These are phyloP conservation scores for Ceriagrion tenellum DNA, from an alignment of 2,888 invertebrate genomes.

Conservation along the genomic window DNA sequence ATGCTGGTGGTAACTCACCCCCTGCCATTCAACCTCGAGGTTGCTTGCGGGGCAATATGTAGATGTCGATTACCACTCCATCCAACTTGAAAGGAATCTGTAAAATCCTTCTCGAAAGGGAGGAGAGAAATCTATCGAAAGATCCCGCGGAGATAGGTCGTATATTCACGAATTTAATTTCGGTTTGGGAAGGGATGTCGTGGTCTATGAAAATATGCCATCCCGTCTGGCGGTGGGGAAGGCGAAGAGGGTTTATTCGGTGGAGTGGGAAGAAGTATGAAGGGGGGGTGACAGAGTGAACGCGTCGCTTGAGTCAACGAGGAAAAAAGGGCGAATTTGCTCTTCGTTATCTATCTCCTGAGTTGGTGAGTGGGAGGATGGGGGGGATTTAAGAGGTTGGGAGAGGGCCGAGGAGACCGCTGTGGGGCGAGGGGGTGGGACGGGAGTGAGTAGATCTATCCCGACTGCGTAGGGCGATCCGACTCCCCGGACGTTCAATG, in stretches of 20 bases:
- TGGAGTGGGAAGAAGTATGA: background rate
- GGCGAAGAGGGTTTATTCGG: background rate
- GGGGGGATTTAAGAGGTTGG: background rate
- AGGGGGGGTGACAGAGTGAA: background rate
- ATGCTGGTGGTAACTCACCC: too few species aligned
- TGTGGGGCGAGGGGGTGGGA: background rate
- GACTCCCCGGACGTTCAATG: background rate
- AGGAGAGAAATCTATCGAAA: background rate
- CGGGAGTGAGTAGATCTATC: background rate
- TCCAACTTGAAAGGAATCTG: too few species aligned
- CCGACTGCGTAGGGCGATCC: background rate
- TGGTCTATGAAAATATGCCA: slow-evolving; percentile 10
- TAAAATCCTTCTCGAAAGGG: too few species aligned
- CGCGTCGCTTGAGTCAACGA: slow-evolving; percentile 6
- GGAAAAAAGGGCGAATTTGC: slow-evolving; percentile 13
- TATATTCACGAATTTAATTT: background rate
- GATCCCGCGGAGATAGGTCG: background rate
- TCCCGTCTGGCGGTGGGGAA: background rate
- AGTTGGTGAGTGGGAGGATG: background rate
- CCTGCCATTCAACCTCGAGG: too few species aligned
- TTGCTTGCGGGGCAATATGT: too few species aligned
- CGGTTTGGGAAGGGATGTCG: background rate
- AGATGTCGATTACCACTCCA: too few species aligned
- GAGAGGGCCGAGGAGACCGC: background rate
- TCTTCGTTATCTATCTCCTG: background rate